A percentile compares a stretch with the other conserved stretches of the same genome.
Evolutionary conservation across 1,140 invertebrate species (phyloP).

Genomic region (Drosophila parvula): DNA sequence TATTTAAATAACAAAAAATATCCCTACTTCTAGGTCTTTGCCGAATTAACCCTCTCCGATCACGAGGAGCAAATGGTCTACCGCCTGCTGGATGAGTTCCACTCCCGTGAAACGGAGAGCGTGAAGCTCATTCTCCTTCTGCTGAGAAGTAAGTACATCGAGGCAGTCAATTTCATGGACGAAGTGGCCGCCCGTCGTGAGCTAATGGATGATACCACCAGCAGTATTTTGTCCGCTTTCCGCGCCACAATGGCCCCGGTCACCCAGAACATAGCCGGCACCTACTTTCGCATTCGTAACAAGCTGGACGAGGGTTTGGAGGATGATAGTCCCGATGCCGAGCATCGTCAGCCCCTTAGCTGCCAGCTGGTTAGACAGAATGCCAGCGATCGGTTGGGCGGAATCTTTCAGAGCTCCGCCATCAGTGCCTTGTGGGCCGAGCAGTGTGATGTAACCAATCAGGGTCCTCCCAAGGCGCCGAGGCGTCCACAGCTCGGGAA

Average conservation of each 20-base stretch:
- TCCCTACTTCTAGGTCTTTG: constrained; percentile 50
- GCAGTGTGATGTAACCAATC: neutral
- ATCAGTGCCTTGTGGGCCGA: constrained; percentile 68
- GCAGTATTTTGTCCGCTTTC: constrained; percentile 63
- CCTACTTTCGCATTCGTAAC: constrained; percentile 64
- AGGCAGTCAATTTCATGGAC: constrained; percentile 76
- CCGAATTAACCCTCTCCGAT: constrained; percentile 61
- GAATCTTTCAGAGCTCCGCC: constrained; percentile 71
- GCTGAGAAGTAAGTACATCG: constrained; percentile 77
- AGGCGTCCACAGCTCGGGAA: constrained; percentile 29
- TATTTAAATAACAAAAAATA: too few species aligned
- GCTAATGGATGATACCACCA: constrained; percentile 8
- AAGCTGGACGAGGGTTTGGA: constrained; percentile 32
- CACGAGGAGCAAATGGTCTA: constrained; percentile 64
- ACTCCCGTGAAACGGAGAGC: constrained; percentile 50
- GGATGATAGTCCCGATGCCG: constrained; percentile 5
- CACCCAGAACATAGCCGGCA: constrained; percentile 62
- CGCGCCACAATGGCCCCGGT: constrained; percentile 75
- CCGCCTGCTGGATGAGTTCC: constrained; percentile 47
- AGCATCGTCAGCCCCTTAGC: constrained; percentile 64
- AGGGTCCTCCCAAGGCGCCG: neutral
- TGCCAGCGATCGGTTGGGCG: constrained; percentile 52
- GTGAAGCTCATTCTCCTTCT: constrained; percentile 74
- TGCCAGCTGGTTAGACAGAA: constrained; percentile 69
- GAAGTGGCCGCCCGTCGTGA: constrained; percentile 45